Conservation (phyloP, 2,113 vertebrate genomes). For the Gulo gulo region DNA sequence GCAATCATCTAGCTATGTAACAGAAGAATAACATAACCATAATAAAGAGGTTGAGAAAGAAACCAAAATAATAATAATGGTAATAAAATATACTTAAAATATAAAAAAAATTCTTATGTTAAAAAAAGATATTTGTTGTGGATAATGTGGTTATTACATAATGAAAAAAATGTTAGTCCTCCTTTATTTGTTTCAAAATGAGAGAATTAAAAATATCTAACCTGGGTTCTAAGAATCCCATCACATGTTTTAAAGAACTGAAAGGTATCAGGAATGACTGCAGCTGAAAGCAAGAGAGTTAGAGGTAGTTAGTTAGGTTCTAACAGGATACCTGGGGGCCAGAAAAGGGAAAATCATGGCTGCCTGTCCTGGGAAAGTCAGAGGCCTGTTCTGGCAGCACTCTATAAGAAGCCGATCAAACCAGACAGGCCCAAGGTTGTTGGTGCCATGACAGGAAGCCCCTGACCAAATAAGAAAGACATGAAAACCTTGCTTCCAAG, state of each 20-base stretch:
- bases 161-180: neutral
- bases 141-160: neutral
- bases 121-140: neutral
- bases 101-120: neutral
- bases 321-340: neutral
- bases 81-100: neutral
- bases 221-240: neutral
- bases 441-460: neutral
- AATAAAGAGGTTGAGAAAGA: neutral
- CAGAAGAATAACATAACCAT: neutral
- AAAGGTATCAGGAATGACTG: neutral
- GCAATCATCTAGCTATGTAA: neutral
- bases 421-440: neutral
- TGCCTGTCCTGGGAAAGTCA: neutral
- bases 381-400: neutral
- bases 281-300: neutral
- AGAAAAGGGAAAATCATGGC: neutral
- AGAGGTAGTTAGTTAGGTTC: neutral
- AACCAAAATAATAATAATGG: neutral
- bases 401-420: neutral
- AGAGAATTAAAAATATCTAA: neutral
- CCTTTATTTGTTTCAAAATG: neutral
- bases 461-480: neutral
- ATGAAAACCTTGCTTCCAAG: neutral
- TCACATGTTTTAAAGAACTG: neutral